These are phyloP conservation scores for Bugula neritina DNA, from an alignment of 2,888 invertebrate genomes.

Conservation along the genomic window DNA sequence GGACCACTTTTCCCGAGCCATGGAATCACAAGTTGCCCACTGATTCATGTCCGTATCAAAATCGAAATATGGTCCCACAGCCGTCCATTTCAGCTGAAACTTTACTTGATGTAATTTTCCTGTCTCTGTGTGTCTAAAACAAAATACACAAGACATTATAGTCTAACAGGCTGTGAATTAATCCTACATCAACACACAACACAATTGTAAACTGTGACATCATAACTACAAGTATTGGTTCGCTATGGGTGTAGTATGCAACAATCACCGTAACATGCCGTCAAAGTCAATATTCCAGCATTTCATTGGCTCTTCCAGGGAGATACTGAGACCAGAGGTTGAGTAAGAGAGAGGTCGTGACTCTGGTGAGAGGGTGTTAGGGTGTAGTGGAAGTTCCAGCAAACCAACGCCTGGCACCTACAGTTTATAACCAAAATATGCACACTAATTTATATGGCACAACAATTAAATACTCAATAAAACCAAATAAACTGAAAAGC, in stretches of 20 bases:
- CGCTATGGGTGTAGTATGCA: too few relatives aligned
- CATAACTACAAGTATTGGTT: too few relatives aligned
- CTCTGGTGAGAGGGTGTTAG: slow-evolving; percentile 65
- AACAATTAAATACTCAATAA: too few relatives aligned
- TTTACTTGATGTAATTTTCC: slow-evolving; percentile 58
- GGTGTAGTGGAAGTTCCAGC: slow-evolving; percentile 64
- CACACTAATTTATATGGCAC: too few relatives aligned
- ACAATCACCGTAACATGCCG: slow-evolving; percentile 55
- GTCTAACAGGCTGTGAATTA: too few relatives aligned
- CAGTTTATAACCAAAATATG: too few relatives aligned
- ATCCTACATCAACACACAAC: too few relatives aligned
- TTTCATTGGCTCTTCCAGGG: slow-evolving; percentile 67
- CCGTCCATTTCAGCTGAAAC: slow-evolving; percentile 63
- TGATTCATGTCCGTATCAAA: slow-evolving; percentile 68
- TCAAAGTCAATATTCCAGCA: slow-evolving; percentile 66
- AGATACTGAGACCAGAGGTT: slow-evolving; percentile 66
- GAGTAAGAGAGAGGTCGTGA: slow-evolving; percentile 58
- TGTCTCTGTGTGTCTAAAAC: slow-evolving; percentile 29
- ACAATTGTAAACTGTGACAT: too few relatives aligned
- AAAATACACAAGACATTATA: too few relatives aligned
- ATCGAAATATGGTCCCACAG: slow-evolving; percentile 64
- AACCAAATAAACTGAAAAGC: too few relatives aligned
- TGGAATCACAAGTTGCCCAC: slow-evolving; percentile 64
- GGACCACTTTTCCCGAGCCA: slow-evolving; percentile 71
- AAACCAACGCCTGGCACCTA: slow-evolving; percentile 67